Evolutionary conservation across 2,113 vertebrate species (phyloP).

Genomic region (Prinia subflava): DNA sequence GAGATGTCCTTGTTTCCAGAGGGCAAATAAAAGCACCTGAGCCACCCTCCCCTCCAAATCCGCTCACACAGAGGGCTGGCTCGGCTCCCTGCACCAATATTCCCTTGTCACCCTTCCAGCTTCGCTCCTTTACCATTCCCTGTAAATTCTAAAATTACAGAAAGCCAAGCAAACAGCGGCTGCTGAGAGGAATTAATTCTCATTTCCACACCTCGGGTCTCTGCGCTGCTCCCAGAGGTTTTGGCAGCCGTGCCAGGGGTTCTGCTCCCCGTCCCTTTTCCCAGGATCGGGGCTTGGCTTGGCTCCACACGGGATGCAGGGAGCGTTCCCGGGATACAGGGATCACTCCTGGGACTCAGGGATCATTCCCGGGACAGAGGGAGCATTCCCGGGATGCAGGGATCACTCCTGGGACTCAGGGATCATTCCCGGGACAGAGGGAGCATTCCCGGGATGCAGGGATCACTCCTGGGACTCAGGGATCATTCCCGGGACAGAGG

Average conservation of each 20-base stretch:
- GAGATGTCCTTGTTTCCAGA: background rate
- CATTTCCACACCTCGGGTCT: background rate
- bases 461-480: accelerated
- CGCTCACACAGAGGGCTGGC: background rate
- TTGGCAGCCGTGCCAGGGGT: background rate
- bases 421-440: background rate
- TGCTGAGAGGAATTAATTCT: background rate
- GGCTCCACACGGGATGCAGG: background rate
- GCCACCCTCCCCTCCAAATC: background rate
- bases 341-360: background rate
- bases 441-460: background rate
- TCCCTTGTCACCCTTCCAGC: background rate
- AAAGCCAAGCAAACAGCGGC: background rate
- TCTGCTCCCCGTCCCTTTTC: background rate
- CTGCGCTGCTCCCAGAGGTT: background rate
- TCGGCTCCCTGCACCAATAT: background rate
- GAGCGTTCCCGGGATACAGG: background rate
- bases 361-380: accelerated
- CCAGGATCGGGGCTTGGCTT: background rate
- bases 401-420: too few relatives aligned
- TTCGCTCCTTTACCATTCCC: background rate
- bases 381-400: accelerated
- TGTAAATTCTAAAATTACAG: background rate
- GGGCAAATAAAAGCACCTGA: background rate
- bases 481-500: too few relatives aligned